Base-by-base conservation (phyloP, 2,888 invertebrate species). In the Cactoblastis cactorum region DNA sequence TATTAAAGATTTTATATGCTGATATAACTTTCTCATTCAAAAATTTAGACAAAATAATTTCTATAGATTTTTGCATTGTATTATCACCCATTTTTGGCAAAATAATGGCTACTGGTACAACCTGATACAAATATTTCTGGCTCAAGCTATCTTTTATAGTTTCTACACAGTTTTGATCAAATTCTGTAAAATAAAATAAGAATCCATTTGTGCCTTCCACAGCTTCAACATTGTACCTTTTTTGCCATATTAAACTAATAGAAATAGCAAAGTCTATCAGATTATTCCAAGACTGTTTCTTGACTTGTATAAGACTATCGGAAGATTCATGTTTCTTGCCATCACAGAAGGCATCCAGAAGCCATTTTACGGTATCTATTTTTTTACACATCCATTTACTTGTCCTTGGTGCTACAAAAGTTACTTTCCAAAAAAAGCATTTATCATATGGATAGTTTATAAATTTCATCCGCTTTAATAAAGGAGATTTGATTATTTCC, bases 341-440 rank as follows among this genome's bases (percentile, higher is more conserved):
- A 33, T 86, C 88, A 56, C 82, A 76, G 52, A 92, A 84, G 28
- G 84, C 87, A 55, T 84, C 75, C 41, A 79, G 61, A 50, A 92
- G 62, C 77, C 91, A 84, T 57, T 86, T 86, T 53, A 87, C 81
- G 46, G 91, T 65, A 55, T 90, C 76, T 60, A 91, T 76, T 54
- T 84, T 83, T 52, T 71, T 77, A 53, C 80, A 65, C 12, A 87
- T 58, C 73, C 87, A 86, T 65, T 90, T 84, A 17, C 71, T 69
- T 45, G 81, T 61, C 56, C 90, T 83, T 1, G 93, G 92, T 50
- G 92, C 83, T 5, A 92, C 91, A 46, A 94, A 69, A 3, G 91
- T 87, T 28, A 93, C 71, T 78, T 94, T 94, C 94, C 94, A 94
- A 71, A 88, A 71, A 71, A 83, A 74, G 64, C 79, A 78, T 73